phyloP scores from a whole-genome alignment of 2,888 invertebrate genomes.

The Gibbula magus region DNA sequence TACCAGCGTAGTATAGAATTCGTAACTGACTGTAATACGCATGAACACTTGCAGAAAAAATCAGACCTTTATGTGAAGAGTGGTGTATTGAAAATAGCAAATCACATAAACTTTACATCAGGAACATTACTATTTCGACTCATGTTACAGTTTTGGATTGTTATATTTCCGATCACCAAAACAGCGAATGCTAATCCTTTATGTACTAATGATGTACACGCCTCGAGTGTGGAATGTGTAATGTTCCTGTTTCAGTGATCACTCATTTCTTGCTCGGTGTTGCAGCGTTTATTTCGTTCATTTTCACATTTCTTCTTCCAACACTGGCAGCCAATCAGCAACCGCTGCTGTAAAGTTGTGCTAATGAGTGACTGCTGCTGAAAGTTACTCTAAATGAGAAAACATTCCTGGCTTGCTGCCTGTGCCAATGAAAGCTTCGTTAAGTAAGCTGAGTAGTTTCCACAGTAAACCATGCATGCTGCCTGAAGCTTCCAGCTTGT shows the following conservation, averaged over 20 bases:
- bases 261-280: background rate
- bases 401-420: background rate
- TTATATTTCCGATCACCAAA: too few relatives aligned
- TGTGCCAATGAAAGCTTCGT: constrained; percentile 18
- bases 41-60: too few relatives aligned
- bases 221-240: background rate
- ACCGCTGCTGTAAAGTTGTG: background rate
- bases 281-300: background rate
- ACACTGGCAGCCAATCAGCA: background rate
- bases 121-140: too few relatives aligned
- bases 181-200: too few relatives aligned
- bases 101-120: too few relatives aligned
- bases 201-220: too few relatives aligned
- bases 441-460: constrained; percentile 14
- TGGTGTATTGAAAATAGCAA: too few relatives aligned
- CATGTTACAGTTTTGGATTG: too few relatives aligned
- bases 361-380: constrained; percentile 2
- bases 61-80: too few relatives aligned
- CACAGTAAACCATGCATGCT: constrained; percentile 11
- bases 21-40: too few relatives aligned
- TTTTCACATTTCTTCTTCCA: constrained; percentile 6
- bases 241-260: background rate
- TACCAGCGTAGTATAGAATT: too few relatives aligned
- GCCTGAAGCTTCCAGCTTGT: background rate
- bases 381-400: constrained; percentile 15